phyloP scores from a whole-genome alignment of 2,888 invertebrate genomes.

The Ophion costatus region DNA sequence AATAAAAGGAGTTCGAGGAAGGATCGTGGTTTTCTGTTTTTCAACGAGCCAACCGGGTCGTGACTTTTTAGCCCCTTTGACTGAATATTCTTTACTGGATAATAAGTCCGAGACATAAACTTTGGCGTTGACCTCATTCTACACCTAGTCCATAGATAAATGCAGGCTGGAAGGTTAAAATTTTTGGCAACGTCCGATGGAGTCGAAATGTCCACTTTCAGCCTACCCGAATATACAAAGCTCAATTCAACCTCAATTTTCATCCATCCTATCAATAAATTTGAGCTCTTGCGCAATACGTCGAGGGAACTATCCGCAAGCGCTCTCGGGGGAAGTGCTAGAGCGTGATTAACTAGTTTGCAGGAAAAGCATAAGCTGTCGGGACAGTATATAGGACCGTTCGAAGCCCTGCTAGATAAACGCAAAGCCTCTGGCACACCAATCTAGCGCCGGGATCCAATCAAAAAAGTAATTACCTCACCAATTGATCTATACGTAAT shows the following conservation, averaged over 20 bases:
- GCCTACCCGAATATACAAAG: not conserved
- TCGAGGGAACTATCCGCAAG: conserved; percentile 1
- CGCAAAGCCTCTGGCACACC: conserved; percentile 18
- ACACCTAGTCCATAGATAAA: no score
- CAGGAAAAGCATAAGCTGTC: conserved; percentile 10
- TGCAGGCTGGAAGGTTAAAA: no score
- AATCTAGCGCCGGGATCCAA: conserved; percentile 54
- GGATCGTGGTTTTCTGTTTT: no score
- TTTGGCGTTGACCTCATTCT: no score
- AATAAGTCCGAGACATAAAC: no score
- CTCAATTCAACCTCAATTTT: not conserved
- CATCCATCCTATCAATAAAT: not conserved
- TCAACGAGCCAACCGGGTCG: no score
- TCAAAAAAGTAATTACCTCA: conserved; percentile 68
- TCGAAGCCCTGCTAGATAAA: conserved; percentile 31
- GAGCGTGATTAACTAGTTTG: conserved; percentile 48
- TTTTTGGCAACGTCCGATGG: no score
- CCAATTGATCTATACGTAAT: conserved; percentile 46
- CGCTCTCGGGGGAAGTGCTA: conserved; percentile 21
- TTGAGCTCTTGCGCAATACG: conserved; percentile 4
- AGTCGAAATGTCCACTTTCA: no score
- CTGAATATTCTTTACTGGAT: no score
- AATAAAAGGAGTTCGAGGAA: no score
- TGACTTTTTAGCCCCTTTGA: no score
- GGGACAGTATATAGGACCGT: conserved; percentile 9